phyloP scores from a whole-genome alignment of 2,113 vertebrate genomes.

The Saccopteryx bilineata region DNA sequence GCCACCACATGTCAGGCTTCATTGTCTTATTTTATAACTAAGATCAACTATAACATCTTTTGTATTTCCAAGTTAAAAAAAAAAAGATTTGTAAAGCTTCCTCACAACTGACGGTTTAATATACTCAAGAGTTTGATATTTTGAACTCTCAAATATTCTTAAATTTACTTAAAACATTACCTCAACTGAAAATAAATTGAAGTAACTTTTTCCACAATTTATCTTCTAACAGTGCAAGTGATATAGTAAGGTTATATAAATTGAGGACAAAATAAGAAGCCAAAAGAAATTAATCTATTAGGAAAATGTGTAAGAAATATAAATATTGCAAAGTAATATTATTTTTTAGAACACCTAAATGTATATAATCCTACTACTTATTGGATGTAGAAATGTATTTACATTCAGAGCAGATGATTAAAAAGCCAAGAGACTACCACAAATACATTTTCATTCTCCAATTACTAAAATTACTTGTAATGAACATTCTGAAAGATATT shows the following conservation, averaged over 20 bases:
- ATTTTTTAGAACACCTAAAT: not conserved
- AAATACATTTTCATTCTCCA: not conserved
- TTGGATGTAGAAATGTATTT: not conserved
- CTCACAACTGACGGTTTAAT: not conserved
- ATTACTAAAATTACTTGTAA: slow-evolving; percentile 7
- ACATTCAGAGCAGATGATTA: not conserved
- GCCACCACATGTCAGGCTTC: no score
- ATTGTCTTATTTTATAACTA: not conserved
- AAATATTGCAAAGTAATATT: not conserved
- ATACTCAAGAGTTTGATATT: not conserved
- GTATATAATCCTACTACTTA: not conserved
- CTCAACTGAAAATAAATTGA: not conserved
- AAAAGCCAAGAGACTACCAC: not conserved
- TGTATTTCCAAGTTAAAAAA: not conserved
- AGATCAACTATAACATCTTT: not conserved
- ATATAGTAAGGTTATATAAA: not conserved
- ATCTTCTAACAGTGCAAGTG: not conserved
- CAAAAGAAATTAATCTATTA: not conserved
- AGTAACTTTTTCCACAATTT: not conserved
- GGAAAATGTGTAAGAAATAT: not conserved
- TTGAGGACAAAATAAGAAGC: not conserved
- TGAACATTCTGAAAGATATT: not conserved
- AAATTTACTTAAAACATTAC: not conserved
- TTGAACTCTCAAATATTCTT: not conserved
- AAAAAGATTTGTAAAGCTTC: not conserved